Conservation (phyloP, 2,113 vertebrate genomes). For the Platysternon megacephalum region DNA sequence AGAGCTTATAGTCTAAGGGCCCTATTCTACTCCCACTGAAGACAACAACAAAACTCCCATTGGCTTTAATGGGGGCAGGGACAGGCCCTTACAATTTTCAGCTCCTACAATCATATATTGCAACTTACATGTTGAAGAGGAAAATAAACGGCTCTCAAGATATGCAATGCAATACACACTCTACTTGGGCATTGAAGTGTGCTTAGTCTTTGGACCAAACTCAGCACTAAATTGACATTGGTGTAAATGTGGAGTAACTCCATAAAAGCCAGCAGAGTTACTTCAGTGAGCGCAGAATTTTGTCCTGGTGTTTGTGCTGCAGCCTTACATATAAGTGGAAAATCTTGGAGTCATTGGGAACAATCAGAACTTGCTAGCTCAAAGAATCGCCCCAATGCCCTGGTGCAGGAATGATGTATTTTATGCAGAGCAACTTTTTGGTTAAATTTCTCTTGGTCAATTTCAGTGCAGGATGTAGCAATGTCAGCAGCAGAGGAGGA, state of each 20-base stretch:
- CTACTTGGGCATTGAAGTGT: neutral
- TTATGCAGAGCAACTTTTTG: neutral
- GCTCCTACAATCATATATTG: too few relatives aligned
- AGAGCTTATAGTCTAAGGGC: neutral
- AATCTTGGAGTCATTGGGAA: neutral
- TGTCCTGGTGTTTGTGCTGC: neutral
- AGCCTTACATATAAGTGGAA: neutral
- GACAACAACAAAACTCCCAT: slow-evolving; percentile 29
- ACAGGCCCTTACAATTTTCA: too few relatives aligned
- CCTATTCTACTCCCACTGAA: slow-evolving; percentile 32
- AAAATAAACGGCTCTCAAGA: neutral
- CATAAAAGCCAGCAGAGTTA: neutral
- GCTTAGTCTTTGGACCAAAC: neutral
- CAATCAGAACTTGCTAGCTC: neutral
- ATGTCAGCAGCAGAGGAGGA: neutral
- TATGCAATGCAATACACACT: neutral
- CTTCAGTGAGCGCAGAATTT: neutral
- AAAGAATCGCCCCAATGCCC: neutral
- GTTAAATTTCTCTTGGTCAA: neutral
- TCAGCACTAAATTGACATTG: neutral
- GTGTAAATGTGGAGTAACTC: neutral
- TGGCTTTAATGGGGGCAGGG: neutral
- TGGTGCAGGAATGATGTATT: neutral
- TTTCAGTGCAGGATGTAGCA: fast-evolving
- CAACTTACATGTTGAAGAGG: too few relatives aligned